Base-by-base conservation (phyloP, 2,797 vertebrate genomes). In the Australoheros facetus region DNA sequence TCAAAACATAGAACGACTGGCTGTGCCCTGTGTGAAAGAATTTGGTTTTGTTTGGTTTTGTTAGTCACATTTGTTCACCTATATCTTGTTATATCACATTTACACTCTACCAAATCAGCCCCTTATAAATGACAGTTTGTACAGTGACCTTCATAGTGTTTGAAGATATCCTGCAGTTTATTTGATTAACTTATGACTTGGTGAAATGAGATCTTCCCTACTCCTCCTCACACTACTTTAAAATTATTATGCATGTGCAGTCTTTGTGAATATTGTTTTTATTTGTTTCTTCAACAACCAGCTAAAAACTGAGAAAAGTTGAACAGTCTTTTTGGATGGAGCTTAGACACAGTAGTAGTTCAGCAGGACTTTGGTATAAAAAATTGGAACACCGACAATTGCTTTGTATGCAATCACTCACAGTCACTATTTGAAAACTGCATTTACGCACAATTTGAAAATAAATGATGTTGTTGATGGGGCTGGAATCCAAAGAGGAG, bases 391-490 rank as follows among this genome's bases (percentile, higher is more conserved):
- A 74, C 57, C 1, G 13, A 82, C 82, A 71, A 83, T 21, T 56
- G 77, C 77, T 84, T 88, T 58, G 62, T 76, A 55, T 83, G 54
- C 72, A 56, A 87, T 91, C 79, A 79, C 57, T 89, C 85, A 87
- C 7, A 56, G 75, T 88, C 77, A 73, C 58, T 80, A 84, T 87
- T 39, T 62, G 17, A 83, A 87, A 82, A 85, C 26, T 56, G 76
- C 87, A 66, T 87, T 91, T 71, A 82, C 37, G 37, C 85, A 72
- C 86, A 71, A 87, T 92, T 89, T 85, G 73, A 85, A 89, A 89
- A 90, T 87, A 85, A 87, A 88, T 85, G 75, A 87, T 84, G 85
- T 84, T 84, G 83, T 72, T 90, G 81, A 91, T 90, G 76, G 74
- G 75, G 83, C 76, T 64, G 84, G 79, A 88, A 84, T 86, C 89